These are phyloP conservation scores for Brachionus koreanus DNA, from an alignment of 1,140 invertebrate species.

Conservation along the genomic window DNA sequence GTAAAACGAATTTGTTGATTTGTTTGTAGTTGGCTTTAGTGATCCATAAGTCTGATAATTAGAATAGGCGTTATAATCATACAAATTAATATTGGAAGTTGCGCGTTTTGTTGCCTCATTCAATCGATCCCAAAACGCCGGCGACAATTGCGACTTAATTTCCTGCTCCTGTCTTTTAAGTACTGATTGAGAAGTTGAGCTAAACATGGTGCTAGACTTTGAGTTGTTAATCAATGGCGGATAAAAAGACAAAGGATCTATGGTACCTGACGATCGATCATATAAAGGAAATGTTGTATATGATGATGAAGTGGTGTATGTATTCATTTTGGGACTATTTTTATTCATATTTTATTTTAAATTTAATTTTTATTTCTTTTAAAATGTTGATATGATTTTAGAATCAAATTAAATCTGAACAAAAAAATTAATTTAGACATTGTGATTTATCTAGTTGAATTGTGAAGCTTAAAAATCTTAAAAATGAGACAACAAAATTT, in stretches of 20 bases:
- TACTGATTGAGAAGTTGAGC: background rate
- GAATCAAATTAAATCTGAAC: conserved; percentile 9
- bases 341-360: conserved; percentile 25
- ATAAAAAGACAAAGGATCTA: conserved; percentile 11
- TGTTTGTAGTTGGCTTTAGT: background rate
- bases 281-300: background rate
- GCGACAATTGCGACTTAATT: conserved; percentile 35
- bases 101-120: conserved; percentile 30
- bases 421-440: background rate
- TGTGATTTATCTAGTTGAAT: too few species aligned
- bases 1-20: background rate
- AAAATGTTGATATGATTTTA: background rate
- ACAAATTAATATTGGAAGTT: background rate
- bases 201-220: background rate
- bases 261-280: background rate
- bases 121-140: conserved; percentile 24
- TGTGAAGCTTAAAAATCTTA: too few species aligned
- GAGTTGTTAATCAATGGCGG: background rate
- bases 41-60: background rate
- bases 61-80: conserved; percentile 14
- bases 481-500: too few species aligned
- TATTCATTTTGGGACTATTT: background rate
- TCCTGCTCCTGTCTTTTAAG: conserved; percentile 35
- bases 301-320: conserved; percentile 9
- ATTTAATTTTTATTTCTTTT: background rate